Evolutionary conservation across 2,113 vertebrate species (phyloP), one percentile per base, ranked within the genome.

Genomic region (Oryctolagus cuniculus): DNA sequence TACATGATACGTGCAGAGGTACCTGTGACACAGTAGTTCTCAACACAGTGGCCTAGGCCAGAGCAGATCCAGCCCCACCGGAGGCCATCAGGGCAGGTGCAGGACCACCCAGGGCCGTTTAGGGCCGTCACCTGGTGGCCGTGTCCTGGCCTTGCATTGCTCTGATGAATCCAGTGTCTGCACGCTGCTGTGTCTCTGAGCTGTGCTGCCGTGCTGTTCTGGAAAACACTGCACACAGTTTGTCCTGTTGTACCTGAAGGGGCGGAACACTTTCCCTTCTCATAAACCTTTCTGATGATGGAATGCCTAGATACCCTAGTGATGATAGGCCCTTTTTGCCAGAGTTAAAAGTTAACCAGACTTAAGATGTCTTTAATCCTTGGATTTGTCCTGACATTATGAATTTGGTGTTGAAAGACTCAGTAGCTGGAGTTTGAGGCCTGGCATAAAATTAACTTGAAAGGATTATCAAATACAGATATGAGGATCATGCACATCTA

Each of bases 271-370:
- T 94, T 95, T 89, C 67, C 63, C 90, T 97, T 95, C 90, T 95
- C 95, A 92, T 96, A 94, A 96, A 89, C 70, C 75, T 94, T 94
- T 86, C 96, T 95, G 77, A 79, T 25, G 97, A 96, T 95, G 97
- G 96, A 97, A 96, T 96, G 93, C 89, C 49, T 73, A 92, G 96
- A 96, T 96, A 95, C 51, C 49, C 72, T 73, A 81, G 89, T 95
- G 96, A 95, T 94, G 94, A 95, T 70, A 91, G 89, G 55, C 21
- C 5, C 51, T 95, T 86, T 87, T 17, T 87, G 91, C 90, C 93
- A 87, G 84, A 96, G 96, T 97, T 96, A 97, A 95, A 96, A 78
- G 67, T 97, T 97, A 97, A 97, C 96, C 72, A 93, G 75, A 55
- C 66, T 75, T 86, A 64, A 94, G 92, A 96, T 89, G 80, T 95